Conservation (phyloP, 2,888 invertebrate genomes). For the Cryptocephalus moraei region DNA sequence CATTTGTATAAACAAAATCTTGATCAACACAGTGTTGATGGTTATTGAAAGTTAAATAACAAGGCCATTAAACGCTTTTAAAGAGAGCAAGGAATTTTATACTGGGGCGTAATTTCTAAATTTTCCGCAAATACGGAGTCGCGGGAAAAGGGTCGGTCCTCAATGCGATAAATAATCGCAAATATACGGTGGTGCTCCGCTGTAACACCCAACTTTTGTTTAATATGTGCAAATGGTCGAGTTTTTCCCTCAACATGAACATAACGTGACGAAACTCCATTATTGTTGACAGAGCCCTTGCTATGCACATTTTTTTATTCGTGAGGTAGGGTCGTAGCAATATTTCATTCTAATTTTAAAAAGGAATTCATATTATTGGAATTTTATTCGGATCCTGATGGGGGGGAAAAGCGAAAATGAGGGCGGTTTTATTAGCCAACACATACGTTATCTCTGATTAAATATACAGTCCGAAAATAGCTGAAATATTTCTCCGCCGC, state of each 20-base stretch:
- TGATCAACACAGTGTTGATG: no score
- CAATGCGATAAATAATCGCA: no score
- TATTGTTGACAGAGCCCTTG: conserved; percentile 11
- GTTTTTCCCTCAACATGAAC: conserved; percentile 11
- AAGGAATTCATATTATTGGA: conserved; percentile 10
- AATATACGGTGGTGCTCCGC: background rate
- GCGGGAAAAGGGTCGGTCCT: no score
- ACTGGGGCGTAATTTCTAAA: no score
- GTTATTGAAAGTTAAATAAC: no score
- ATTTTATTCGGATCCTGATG: conserved; percentile 13
- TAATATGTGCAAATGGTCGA: conserved; percentile 10
- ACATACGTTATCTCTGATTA: background rate
- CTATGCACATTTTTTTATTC: conserved; percentile 12
- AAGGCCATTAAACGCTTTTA: no score
- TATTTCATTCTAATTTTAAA: conserved; percentile 15
- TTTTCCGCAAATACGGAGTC: no score
- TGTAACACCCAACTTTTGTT: conserved; percentile 1
- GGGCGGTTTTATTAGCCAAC: background rate
- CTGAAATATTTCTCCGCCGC: no score
- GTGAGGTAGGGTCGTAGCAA: conserved; percentile 13
- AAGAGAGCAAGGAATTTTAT: no score
- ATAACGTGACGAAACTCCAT: conserved; percentile 15
- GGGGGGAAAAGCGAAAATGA: conserved; percentile 4
- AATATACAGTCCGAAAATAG: background rate
- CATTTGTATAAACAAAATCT: no score